Base-by-base conservation (phyloP, 2,113 vertebrate species). In the Apeltes quadracus region DNA sequence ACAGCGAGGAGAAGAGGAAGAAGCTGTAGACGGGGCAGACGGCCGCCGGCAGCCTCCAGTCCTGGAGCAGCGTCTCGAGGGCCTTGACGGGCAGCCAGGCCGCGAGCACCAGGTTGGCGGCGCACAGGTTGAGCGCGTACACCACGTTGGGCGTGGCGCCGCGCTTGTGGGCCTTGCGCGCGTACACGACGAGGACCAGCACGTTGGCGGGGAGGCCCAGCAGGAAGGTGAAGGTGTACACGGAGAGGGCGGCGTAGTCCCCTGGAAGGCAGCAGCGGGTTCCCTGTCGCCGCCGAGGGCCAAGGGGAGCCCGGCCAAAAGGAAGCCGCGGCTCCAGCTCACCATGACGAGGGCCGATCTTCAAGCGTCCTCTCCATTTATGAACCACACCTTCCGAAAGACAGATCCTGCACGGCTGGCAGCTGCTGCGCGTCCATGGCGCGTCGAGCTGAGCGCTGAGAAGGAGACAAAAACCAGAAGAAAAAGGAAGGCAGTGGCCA, bases 101-200 rank as follows among this genome's bases (percentile, higher is more conserved):
- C 38, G 94, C 89, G 1, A 95, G 86, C 1, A 57, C 85, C 81
- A 95, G 80, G 84, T 95, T 95, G 68, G 95, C 92, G 27, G 92
- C 4, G 61, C 94, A 94, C 55, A 95, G 75, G 86, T 95, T 95
- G 25, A 95, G 91, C 39, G 93, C 94, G 27, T 95, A 95, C 72
- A 95, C 93, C 46, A 93, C 92, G 5, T 92, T 94, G 71, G 95
- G 94, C 0, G 94, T 94, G 75, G 90, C 81, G 0, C 93, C 93
- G 0, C 71, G 91, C 67, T 91, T 94, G 13, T 71, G 65, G 53
- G 93, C 92, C 78, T 94, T 94, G 44, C 92, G 93, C 9, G 88
- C 69, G 15, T 94, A 94, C 4, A 92, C 86, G 0, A 89, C 88
- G 6, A 95, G 84, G 20, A 94, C 92, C 11, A 94, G 72, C 25